Conservation (phyloP, 2,888 invertebrate genomes). For the Vesta saturnalis region DNA sequence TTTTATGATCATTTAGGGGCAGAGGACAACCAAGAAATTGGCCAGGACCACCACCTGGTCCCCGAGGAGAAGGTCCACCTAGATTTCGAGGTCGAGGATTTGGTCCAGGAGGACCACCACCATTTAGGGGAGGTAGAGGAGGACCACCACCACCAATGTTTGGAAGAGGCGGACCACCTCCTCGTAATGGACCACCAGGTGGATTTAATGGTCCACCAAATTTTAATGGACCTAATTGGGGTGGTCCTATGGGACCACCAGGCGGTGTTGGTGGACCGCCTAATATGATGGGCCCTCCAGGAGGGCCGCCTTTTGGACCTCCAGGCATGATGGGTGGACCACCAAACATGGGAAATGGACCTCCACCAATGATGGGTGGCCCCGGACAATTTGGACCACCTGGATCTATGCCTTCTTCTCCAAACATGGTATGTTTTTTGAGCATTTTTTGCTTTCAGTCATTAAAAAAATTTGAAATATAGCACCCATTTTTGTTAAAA, state of each 20-base stretch:
- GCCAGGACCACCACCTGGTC: slow-evolving; percentile 63
- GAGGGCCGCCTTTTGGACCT: slow-evolving; percentile 63
- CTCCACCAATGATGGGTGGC: slow-evolving; percentile 55
- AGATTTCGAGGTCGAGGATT: slow-evolving; percentile 75
- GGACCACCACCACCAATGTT: slow-evolving; percentile 66
- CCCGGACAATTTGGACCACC: slow-evolving; percentile 45
- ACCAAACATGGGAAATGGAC: slow-evolving; percentile 52
- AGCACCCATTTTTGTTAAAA: too few relatives aligned
- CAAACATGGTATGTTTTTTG: slow-evolving; percentile 49
- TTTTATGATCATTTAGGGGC: slow-evolving; percentile 49
- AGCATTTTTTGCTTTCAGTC: too few relatives aligned
- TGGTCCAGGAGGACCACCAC: slow-evolving; percentile 65
- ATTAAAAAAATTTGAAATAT: too few relatives aligned
- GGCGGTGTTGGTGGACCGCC: slow-evolving; percentile 64
- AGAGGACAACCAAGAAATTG: slow-evolving; percentile 55
- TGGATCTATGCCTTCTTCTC: slow-evolving; percentile 50
- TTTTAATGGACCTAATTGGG: slow-evolving; percentile 72
- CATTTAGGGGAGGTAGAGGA: slow-evolving; percentile 57
- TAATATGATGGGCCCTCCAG: slow-evolving; percentile 66
- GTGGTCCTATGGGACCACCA: slow-evolving; percentile 69
- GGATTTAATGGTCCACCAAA: slow-evolving; percentile 67
- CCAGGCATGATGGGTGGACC: slow-evolving; percentile 44
- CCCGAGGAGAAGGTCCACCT: slow-evolving; percentile 66
- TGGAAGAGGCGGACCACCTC: slow-evolving; percentile 64
- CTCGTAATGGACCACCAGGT: slow-evolving; percentile 61